A percentile compares a stretch with the other conserved stretches of the same genome.
Conservation (phyloP, 2,797 vertebrate genomes). For the Erethizon dorsatum region DNA sequence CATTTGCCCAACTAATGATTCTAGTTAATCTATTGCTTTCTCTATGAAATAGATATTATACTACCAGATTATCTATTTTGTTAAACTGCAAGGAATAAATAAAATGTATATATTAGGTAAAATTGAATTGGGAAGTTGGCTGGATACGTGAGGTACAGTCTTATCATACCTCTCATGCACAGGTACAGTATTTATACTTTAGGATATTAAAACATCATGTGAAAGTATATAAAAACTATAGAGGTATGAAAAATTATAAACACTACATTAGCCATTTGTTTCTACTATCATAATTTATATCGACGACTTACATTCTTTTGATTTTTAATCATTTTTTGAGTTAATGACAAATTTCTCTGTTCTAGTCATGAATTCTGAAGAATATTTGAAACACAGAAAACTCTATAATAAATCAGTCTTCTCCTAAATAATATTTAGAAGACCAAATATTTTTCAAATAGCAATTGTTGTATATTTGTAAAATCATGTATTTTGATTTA, state of each 20-base stretch:
- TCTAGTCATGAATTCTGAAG: neutral
- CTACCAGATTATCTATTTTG: too few relatives aligned
- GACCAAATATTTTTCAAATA: slow-evolving; percentile 54
- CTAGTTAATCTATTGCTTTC: neutral
- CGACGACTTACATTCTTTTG: neutral
- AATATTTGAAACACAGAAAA: neutral
- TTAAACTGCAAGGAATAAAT: neutral
- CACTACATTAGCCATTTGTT: neutral
- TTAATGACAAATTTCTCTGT: slow-evolving; percentile 34
- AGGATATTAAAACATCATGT: neutral
- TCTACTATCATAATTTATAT: neutral
- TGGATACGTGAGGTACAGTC: neutral
- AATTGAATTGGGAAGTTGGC: neutral
- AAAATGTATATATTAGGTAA: neutral
- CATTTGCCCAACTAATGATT: neutral
- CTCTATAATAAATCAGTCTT: slow-evolving; percentile 43
- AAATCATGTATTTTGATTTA: neutral
- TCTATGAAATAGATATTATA: neutral
- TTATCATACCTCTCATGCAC: neutral
- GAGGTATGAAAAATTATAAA: neutral
- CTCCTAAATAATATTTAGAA: slow-evolving; percentile 25
- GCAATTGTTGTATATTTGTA: neutral
- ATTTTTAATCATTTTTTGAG: slow-evolving; percentile 20
- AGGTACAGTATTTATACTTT: neutral
- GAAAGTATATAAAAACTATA: neutral